These are phyloP conservation scores for Antigone vipio DNA, from an alignment of 2,113 vertebrate genomes.

Conservation along the genomic window DNA sequence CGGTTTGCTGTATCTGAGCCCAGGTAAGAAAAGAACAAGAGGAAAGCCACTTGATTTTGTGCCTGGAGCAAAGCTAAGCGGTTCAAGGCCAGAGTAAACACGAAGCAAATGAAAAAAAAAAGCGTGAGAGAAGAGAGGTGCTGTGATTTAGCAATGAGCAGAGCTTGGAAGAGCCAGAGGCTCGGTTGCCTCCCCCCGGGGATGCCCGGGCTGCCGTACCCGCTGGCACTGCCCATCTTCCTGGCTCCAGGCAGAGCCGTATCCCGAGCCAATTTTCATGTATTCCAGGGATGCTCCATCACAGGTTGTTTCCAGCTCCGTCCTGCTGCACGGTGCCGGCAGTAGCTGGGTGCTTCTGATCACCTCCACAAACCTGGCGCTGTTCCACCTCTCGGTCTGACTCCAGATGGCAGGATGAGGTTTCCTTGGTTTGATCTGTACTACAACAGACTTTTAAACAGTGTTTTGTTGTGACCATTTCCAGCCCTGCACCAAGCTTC, in stretches of 20 bases:
- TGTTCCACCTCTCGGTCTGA: conserved; percentile 2
- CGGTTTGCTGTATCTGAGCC: not conserved
- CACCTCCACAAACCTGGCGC: conserved; percentile 14
- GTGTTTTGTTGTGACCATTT: not conserved
- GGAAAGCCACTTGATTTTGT: conserved; percentile 38
- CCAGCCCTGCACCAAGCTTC: not conserved
- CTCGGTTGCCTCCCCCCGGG: not conserved
- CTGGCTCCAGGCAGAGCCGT: not conserved
- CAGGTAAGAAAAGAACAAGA: conserved; percentile 35
- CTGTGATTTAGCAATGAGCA: conserved; percentile 28
- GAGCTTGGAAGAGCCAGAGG: conserved; percentile 18
- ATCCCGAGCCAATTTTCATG: not conserved
- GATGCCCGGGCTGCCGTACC: not conserved
- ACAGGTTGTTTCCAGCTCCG: not conserved
- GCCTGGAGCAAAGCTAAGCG: conserved; percentile 45
- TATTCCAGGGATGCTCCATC: not conserved
- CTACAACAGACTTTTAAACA: not conserved
- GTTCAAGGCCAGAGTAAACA: conserved; percentile 54
- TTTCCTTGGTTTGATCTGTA: not conserved
- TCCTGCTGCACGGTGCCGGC: not conserved
- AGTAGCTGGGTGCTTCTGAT: conserved; percentile 20
- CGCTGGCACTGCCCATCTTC: not conserved
- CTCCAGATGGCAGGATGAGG: conserved; percentile 53
- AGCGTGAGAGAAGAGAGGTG: not conserved
- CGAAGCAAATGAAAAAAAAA: not conserved